These are phyloP conservation scores for Oscheius onirici DNA, from an alignment of 2,888 invertebrate species.

Conservation along the genomic window DNA sequence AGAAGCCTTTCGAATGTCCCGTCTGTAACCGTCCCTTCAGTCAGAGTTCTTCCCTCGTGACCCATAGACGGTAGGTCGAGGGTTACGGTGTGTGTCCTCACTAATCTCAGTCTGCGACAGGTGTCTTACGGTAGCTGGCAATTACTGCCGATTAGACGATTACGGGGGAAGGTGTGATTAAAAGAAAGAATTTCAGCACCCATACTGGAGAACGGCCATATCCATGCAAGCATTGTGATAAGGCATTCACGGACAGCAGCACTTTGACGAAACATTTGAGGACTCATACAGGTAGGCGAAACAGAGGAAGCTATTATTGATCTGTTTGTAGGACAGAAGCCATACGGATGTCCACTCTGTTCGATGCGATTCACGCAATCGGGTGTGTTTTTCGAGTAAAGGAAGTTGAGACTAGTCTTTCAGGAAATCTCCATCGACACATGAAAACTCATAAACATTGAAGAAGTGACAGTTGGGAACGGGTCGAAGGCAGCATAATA, in stretches of 20 bases:
- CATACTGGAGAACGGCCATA: slow-evolving; percentile 97
- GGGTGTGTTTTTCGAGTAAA: background rate
- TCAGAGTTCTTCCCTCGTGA: slow-evolving; percentile 91
- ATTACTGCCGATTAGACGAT: slow-evolving; percentile 11
- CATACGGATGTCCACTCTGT: slow-evolving; percentile 96
- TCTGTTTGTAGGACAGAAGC: slow-evolving; percentile 82
- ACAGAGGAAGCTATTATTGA: background rate
- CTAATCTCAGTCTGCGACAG: slow-evolving; percentile 18
- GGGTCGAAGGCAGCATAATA: no score
- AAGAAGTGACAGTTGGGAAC: no score
- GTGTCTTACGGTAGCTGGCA: slow-evolving; percentile 18
- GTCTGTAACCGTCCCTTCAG: slow-evolving; percentile 96
- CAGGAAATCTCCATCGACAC: slow-evolving; percentile 94
- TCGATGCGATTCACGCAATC: slow-evolving; percentile 94
- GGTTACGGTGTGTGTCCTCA: background rate
- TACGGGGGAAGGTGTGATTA: background rate
- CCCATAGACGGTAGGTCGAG: slow-evolving; percentile 85
- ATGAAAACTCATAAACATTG: slow-evolving; percentile 86
- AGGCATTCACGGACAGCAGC: slow-evolving; percentile 97
- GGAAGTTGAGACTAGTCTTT: no score
- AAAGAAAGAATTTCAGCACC: slow-evolving; percentile 76
- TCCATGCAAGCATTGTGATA: slow-evolving; percentile 92
- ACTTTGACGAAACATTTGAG: slow-evolving; percentile 95
- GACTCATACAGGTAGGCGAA: slow-evolving; percentile 82
- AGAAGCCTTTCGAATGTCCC: slow-evolving; percentile 96